Base-by-base conservation (phyloP, 1,140 invertebrate genomes). In the Drosophila paulistorum region DNA sequence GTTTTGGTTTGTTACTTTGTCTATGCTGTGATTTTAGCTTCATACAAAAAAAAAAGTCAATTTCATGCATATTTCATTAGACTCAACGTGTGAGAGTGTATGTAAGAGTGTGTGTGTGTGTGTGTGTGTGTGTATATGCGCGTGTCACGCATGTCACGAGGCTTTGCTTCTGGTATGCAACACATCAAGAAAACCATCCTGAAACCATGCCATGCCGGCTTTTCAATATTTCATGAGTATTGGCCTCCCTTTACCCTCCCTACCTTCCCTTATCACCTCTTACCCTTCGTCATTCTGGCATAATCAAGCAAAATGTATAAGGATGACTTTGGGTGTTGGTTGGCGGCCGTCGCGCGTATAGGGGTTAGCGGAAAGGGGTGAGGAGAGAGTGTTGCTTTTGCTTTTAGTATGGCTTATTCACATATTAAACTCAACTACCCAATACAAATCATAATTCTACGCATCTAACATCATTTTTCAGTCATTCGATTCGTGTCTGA, bases 21-120 rank as follows among this genome's bases (percentile, higher is more conserved):
- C 68, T 81, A 75, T 79, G 75, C 70, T 72, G 83, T 86, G 82
- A 86, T 86, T 86, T 86, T 79, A 73, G 82, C 66, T 79, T 87
- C 57, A 62, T 67, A 87, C 74, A 87, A 26, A 26, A 26, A 87
- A 87, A 87, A 86, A 86, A 86, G 83, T 87, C 84, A 87, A 83
- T 86, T 87, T 83, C 83, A 87, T 87, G 83, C 83, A 87, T 87
- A 87, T 87, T 87, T 87, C 83, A 87, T 80, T 74, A 87, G 71
- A 70, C 68, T 39, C 45, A 45, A 51, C 68, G 65, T 20, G 57
- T 41, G 41, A 9, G 20, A 23, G 48, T 11, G 30, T 7, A 0
- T 30, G 2, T 17, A 17, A 17, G 17, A 17, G 17, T 10, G 11
- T 23, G 26, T 57, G 61, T 23, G n/a, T 41, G 45, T 33, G 63